Conservation (phyloP, 1,140 invertebrate species). For the Caenorhabditis brenneri region DNA sequence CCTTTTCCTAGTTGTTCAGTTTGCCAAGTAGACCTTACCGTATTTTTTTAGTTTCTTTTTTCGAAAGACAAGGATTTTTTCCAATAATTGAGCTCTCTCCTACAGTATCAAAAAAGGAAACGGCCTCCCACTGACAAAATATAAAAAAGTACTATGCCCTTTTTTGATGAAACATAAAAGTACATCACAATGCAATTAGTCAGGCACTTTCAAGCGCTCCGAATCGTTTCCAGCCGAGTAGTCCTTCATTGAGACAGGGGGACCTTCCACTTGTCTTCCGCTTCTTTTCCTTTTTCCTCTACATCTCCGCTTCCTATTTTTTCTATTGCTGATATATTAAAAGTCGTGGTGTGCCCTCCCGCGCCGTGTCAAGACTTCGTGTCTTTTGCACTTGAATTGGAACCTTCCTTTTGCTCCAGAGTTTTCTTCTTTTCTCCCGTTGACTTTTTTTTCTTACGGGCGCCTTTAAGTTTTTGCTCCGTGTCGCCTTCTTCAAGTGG, state of each 20-base stretch:
- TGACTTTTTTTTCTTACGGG: background rate
- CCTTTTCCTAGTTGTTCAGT: too few species aligned
- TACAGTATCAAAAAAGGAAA: too few species aligned
- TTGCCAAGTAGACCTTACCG: too few species aligned
- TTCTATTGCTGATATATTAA: constrained; percentile 39
- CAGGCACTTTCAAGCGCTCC: too few species aligned
- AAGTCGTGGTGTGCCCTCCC: constrained; percentile 36
- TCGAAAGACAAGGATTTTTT: background rate
- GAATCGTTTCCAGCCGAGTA: constrained; percentile 34
- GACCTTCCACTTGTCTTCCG: constrained; percentile 26
- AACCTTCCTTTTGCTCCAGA: background rate
- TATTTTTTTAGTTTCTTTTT: background rate
- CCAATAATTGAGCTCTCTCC: too few species aligned
- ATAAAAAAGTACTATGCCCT: background rate
- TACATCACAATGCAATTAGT: constrained; percentile 10
- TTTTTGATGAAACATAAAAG: background rate
- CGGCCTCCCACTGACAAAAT: too few species aligned
- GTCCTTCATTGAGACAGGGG: constrained; percentile 20
- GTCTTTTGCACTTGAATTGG: constrained; percentile 39
- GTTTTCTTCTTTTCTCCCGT: background rate
- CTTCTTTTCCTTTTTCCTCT: background rate
- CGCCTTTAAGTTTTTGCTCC: background rate
- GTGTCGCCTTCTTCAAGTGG: constrained; percentile 25
- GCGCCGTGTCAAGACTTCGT: constrained; percentile 15
- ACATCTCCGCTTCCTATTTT: background rate